These are phyloP conservation scores for Parotocinclus haroldoi DNA, from an alignment of 2,797 vertebrate species.

Conservation along the genomic window DNA sequence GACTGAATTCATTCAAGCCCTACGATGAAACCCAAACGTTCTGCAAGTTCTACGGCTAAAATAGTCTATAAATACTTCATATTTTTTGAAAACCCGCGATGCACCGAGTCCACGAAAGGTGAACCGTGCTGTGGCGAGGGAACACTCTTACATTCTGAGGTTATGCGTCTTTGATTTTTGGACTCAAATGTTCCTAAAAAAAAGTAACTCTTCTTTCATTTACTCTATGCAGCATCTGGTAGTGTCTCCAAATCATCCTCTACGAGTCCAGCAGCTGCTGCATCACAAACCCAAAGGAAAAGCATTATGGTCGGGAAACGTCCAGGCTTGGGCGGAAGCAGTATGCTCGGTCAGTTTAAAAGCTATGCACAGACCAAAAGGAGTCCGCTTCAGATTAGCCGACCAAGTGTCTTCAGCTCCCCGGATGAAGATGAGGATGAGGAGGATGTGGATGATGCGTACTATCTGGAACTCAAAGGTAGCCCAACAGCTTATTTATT, in stretches of 20 bases:
- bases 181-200: neutral
- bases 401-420: conserved; percentile 87
- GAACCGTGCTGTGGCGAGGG: too few relatives aligned
- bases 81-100: too few relatives aligned
- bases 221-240: conserved; percentile 54
- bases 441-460: conserved; percentile 78
- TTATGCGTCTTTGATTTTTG: neutral
- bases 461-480: conserved; percentile 95
- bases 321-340: conserved; percentile 77
- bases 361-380: conserved; percentile 83
- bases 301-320: conserved; percentile 79
- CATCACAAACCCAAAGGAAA: conserved; percentile 68
- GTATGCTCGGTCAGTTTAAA: conserved; percentile 83
- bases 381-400: conserved; percentile 74
- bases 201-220: neutral
- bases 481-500: conserved; percentile 58
- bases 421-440: conserved; percentile 76
- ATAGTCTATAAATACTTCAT: too few relatives aligned
- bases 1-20: too few relatives aligned
- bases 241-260: conserved; percentile 55
- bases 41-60: too few relatives aligned
- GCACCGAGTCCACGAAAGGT: too few relatives aligned
- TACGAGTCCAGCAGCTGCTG: conserved; percentile 40
- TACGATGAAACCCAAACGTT: too few relatives aligned
- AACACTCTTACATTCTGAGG: neutral